Percentiles rank a stretch among this genome's conserved stretches.
phyloP scores from a whole-genome alignment of 2,888 invertebrate species.

The Athalia rosae region DNA sequence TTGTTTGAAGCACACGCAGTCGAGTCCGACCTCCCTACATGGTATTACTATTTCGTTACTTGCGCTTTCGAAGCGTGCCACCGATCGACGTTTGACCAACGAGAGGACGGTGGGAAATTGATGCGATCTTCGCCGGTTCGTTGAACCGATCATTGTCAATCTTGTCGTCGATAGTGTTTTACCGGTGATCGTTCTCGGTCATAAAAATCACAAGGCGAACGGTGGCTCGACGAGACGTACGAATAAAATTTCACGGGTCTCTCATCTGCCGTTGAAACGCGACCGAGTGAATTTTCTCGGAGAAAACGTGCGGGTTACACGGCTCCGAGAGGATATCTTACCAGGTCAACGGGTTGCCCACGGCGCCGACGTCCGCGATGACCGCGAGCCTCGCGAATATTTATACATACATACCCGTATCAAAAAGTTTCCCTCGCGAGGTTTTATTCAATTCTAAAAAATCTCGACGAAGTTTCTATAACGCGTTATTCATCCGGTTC shows the following conservation, averaged over 20 bases:
- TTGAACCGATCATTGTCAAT: neutral
- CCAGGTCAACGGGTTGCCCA: conserved; percentile 31
- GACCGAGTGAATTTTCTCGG: neutral
- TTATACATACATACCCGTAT: neutral
- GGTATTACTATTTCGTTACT: conserved; percentile 66
- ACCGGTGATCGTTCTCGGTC: no score
- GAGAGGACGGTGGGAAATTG: conserved; percentile 11
- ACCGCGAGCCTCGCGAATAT: neutral
- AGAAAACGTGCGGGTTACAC: neutral
- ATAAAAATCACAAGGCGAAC: no score
- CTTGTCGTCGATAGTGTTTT: neutral
- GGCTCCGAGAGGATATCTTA: neutral
- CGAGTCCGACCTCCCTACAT: conserved; percentile 59
- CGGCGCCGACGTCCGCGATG: neutral
- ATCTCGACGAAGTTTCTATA: conserved; percentile 11
- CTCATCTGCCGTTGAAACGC: neutral
- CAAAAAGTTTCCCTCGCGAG: neutral
- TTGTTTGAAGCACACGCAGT: conserved; percentile 55
- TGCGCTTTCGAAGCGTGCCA: conserved; percentile 63
- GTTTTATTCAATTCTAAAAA: conserved; percentile 5
- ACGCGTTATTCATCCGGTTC: neutral
- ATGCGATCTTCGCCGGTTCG: neutral
- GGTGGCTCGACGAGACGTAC: no score
- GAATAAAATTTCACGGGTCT: neutral
- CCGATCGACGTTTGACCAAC: conserved; percentile 22